These are phyloP conservation scores for Phymastichus coffea DNA, from an alignment of 1,140 invertebrate genomes.

Conservation along the genomic window DNA sequence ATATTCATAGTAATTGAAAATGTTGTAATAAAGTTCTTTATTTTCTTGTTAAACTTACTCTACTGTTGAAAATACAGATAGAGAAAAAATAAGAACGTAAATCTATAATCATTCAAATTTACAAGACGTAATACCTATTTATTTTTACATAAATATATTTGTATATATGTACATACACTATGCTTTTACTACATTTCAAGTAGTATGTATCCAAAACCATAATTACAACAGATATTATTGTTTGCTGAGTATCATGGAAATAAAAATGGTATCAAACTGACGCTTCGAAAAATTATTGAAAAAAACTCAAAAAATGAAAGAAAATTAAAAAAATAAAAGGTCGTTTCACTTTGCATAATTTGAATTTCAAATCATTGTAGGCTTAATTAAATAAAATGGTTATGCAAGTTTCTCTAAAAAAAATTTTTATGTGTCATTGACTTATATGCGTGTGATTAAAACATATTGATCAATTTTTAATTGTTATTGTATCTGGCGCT, in stretches of 20 bases:
- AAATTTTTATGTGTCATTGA: slow-evolving; percentile 11
- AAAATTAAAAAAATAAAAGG: not conserved
- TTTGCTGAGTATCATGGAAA: slow-evolving; percentile 19
- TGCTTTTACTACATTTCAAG: slow-evolving; percentile 23
- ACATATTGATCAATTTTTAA: slow-evolving; percentile 17
- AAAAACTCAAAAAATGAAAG: not conserved
- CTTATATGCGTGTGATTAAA: slow-evolving; percentile 16
- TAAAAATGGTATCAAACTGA: slow-evolving; percentile 15
- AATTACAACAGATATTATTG: slow-evolving; percentile 17
- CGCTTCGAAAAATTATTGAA: slow-evolving; percentile 4
- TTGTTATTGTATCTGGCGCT: slow-evolving; percentile 23
- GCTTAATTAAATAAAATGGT: slow-evolving; percentile 4
- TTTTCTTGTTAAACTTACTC: slow-evolving; percentile 12
- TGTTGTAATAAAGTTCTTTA: slow-evolving; percentile 8
- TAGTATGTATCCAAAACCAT: slow-evolving; percentile 19
- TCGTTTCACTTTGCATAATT: not conserved
- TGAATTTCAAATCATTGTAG: slow-evolving; percentile 5
- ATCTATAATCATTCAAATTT: slow-evolving; percentile 25
- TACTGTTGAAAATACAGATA: slow-evolving; percentile 7
- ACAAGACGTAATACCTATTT: slow-evolving; percentile 26
- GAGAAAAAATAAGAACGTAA: slow-evolving; percentile 19
- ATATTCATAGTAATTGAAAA: not conserved
- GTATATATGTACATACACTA: slow-evolving; percentile 30
- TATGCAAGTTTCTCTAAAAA: slow-evolving; percentile 3
- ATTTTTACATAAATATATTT: slow-evolving; percentile 30